A percentile compares a stretch with the other conserved stretches of the same genome.
Conservation (phyloP, 1,140 invertebrate genomes). For the Pseudomyrmex cubaensis region DNA sequence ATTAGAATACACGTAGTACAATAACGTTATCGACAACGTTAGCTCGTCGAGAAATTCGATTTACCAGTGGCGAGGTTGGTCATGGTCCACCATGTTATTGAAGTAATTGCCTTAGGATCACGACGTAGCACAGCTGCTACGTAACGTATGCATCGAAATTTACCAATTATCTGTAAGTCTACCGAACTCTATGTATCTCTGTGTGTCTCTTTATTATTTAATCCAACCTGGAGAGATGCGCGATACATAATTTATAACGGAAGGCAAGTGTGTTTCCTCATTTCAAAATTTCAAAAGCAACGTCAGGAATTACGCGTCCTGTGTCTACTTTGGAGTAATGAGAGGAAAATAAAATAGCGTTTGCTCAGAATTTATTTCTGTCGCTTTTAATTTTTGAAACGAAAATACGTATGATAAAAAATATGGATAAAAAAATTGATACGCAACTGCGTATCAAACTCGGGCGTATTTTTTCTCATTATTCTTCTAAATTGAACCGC, state of each 20-base stretch:
- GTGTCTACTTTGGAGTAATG: too few relatives aligned
- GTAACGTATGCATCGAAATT: constrained; percentile 46
- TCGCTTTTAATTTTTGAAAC: too few relatives aligned
- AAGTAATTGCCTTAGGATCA: constrained; percentile 61
- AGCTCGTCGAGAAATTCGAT: constrained; percentile 67
- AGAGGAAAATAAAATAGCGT: too few relatives aligned
- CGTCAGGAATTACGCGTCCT: too few relatives aligned
- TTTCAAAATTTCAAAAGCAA: too few relatives aligned
- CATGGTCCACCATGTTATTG: constrained; percentile 55
- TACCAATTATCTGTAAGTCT: constrained; percentile 48
- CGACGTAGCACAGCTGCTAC: constrained; percentile 42
- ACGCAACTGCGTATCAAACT: too few relatives aligned
- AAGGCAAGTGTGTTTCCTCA: not conserved
- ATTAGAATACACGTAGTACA: constrained; percentile 55
- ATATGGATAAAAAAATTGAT: too few relatives aligned
- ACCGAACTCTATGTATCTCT: not conserved
- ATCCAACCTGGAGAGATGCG: not conserved
- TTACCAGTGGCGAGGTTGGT: constrained; percentile 51
- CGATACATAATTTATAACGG: not conserved
- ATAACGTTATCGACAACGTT: constrained; percentile 64
- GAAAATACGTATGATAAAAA: too few relatives aligned
- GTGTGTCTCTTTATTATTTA: constrained; percentile 36
- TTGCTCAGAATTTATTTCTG: too few relatives aligned
- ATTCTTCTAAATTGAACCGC: too few relatives aligned
- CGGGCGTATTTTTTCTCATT: too few relatives aligned